Evolutionary conservation across 2,113 vertebrate genomes (phyloP).

Genomic region (Pseudopipra pipra): DNA sequence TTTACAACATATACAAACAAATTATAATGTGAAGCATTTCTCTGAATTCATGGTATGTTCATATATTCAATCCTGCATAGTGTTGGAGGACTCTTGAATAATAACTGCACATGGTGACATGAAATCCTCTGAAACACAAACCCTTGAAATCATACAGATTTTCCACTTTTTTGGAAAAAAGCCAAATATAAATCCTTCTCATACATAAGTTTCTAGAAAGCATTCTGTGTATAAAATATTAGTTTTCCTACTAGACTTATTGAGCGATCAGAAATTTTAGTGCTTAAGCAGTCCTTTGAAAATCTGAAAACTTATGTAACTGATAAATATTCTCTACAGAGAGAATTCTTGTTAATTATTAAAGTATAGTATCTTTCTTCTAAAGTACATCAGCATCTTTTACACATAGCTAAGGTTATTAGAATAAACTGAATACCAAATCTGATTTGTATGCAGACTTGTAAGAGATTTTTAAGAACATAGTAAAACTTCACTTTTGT

Average conservation of each 20-base stretch:
- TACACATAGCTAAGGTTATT: constrained; percentile 29
- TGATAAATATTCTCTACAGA: constrained; percentile 40
- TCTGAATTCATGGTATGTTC: background rate
- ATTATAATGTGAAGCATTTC: background rate
- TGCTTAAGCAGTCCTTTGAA: constrained; percentile 13
- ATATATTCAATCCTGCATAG: background rate
- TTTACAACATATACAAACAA: background rate
- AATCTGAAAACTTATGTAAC: constrained; percentile 35
- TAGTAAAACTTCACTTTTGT: constrained; percentile 10
- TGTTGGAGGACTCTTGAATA: background rate
- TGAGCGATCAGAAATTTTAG: background rate
- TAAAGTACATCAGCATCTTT: constrained; percentile 41
- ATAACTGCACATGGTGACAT: background rate
- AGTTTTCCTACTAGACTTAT: background rate
- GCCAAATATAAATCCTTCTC: background rate
- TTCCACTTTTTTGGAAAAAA: background rate
- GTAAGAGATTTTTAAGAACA: constrained; percentile 48
- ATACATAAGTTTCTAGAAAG: constrained; percentile 26
- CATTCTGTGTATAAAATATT: background rate
- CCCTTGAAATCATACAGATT: background rate
- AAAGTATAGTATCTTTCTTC: constrained; percentile 39
- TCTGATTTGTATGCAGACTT: constrained; percentile 46
- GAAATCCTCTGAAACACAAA: background rate
- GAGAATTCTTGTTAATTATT: constrained; percentile 37
- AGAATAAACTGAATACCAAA: constrained; percentile 52